Evolutionary conservation across 2,888 invertebrate genomes (phyloP), one percentile per base, ranked within the genome.

Genomic region (Andrena dorsata): DNA sequence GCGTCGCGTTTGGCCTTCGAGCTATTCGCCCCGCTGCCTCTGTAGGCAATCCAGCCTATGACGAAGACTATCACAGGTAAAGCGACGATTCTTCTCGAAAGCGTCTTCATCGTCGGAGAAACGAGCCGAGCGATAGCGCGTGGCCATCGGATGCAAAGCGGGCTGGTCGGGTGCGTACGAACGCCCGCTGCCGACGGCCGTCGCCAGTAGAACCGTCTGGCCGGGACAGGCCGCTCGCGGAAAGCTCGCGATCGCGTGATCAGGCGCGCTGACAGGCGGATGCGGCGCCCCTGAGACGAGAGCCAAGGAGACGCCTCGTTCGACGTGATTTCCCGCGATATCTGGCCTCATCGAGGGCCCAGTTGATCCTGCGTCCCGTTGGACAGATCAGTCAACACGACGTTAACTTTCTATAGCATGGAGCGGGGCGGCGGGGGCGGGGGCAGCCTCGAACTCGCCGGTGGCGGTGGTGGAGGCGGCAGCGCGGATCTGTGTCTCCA

Each of bases 401-500:
- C 95, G 95, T 94, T 94, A 93, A 93, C 93, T 90, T 93, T 93
- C 91, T 93, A 93, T 91, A 93, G 93, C 79, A 94, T 94, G 94
- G 93, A 94, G 90, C 92, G 93, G 91, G 92, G 92, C 90, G 92
- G 91, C 91, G 93, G 91, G 88, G 91, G 91, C 91, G 93, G 93
- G 89, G 93, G 93, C 87, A 92, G 94, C 94, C 94, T 94, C 94
- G 94, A 94, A 92, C 91, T 92, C 90, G 90, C 91, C 86, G 91
- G 90, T 56, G 90, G 89, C 49, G 90, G 88, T 32, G 90, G 89
- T 26, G 91, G 91, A 65, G 89, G 88, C 13, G 91, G 91, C 53
- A 92, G 97, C 94, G 95, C 95, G 91, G 96, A 96, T 89, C 95
- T 97, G 90, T 97, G 97, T 91, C 95, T 97, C 70, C 97, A 97